These are phyloP conservation scores for Poecilia gillii DNA, from an alignment of 2,797 vertebrate genomes.

Conservation along the genomic window DNA sequence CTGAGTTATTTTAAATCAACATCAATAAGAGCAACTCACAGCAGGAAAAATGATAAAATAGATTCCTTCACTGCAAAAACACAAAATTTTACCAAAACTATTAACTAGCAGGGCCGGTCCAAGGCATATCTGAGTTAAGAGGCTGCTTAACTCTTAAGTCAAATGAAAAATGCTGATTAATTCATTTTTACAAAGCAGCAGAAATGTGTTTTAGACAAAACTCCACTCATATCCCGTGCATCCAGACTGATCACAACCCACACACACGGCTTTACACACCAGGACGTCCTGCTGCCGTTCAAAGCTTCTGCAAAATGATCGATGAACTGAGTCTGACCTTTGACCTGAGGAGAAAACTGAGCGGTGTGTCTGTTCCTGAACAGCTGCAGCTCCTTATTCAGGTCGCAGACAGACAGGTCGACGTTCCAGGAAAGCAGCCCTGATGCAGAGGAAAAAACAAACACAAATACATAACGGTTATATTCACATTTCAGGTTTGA, in stretches of 20 bases:
- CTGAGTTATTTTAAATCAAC: constrained; percentile 24
- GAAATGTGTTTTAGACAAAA: neutral
- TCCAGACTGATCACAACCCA: neutral
- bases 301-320: neutral
- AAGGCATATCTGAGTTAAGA: too few relatives aligned
- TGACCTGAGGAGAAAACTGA: constrained; percentile 93
- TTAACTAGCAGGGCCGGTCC: too few relatives aligned
- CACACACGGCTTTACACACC: neutral
- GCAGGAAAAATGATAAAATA: neutral
- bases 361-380: constrained; percentile 92
- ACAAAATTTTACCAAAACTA: too few relatives aligned
- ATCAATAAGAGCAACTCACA: constrained; percentile 10
- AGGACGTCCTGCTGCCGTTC: neutral
- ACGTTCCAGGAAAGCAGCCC: constrained; percentile 91
- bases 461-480: neutral
- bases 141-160: too few relatives aligned
- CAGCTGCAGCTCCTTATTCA: constrained; percentile 90
- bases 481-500: too few relatives aligned
- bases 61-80: neutral
- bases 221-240: neutral
- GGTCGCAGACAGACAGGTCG: constrained; percentile 83
- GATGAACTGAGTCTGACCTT: constrained; percentile 84
- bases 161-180: too few relatives aligned
- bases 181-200: neutral
- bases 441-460: constrained; percentile 58